phyloP scores from a whole-genome alignment of 1,140 invertebrate genomes.

The Notospermus geniculatus region DNA sequence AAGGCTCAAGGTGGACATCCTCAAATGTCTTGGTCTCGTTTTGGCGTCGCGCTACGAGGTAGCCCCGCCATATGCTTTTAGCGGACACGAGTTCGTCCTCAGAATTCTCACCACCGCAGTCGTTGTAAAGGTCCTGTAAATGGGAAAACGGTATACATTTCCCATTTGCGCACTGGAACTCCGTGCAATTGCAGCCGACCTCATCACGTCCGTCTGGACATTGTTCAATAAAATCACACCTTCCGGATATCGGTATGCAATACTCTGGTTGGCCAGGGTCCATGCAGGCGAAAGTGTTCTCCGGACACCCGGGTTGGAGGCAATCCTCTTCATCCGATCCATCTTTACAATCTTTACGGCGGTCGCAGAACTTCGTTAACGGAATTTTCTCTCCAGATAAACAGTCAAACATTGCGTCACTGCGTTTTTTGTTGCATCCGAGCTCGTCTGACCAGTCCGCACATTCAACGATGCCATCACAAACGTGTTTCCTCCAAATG shows the following conservation, averaged over 20 bases:
- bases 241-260: neutral
- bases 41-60: neutral
- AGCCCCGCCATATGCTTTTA: neutral
- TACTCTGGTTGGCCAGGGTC: neutral
- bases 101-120: neutral
- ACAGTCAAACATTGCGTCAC: too few relatives aligned
- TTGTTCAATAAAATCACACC: neutral
- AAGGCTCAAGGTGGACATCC: neutral
- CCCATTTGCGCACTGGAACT: neutral
- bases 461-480: too few relatives aligned
- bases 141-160: neutral
- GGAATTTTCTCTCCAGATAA: too few relatives aligned
- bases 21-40: too few relatives aligned
- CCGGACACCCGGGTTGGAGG: too few relatives aligned
- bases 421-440: too few relatives aligned
- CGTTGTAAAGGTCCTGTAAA: neutral
- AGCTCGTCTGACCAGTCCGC: too few relatives aligned
- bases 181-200: neutral
- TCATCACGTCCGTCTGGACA: neutral
- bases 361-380: too few relatives aligned
- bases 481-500: too few relatives aligned
- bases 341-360: too few relatives aligned
- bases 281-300: neutral
- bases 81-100: too few relatives aligned
- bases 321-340: too few relatives aligned